phyloP scores from a whole-genome alignment of 2,888 invertebrate genomes.

The Neoscelio sp. region DNA sequence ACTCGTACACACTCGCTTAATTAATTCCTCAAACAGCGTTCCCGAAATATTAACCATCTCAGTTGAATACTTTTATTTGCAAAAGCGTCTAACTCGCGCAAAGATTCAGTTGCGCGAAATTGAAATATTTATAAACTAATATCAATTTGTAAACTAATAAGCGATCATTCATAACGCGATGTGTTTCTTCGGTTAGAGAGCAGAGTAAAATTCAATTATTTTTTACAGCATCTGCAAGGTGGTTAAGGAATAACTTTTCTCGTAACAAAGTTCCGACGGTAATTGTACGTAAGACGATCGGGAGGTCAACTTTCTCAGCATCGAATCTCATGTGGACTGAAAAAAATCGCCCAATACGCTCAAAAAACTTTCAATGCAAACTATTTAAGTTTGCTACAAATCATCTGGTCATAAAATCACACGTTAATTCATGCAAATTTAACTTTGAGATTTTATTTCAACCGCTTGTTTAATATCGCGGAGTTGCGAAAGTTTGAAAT shows the following conservation, averaged over 20 bases:
- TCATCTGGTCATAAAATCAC: slow-evolving; percentile 30
- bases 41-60: slow-evolving; percentile 36
- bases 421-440: slow-evolving; percentile 23
- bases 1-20: slow-evolving; percentile 25
- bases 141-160: slow-evolving; percentile 14
- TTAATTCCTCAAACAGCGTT: slow-evolving; percentile 45
- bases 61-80: slow-evolving; percentile 44
- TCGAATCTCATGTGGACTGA: slow-evolving; percentile 12
- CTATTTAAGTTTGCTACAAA: slow-evolving; percentile 22
- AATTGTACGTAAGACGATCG: slow-evolving; percentile 37
- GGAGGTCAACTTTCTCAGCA: slow-evolving; percentile 30
- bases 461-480: no score
- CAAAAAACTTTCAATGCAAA: slow-evolving; percentile 17
- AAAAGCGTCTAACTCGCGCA: background rate
- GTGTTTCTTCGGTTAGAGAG: background rate
- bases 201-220: slow-evolving; percentile 29
- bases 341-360: slow-evolving; percentile 8
- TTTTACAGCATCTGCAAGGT: slow-evolving; percentile 3
- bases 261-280: slow-evolving; percentile 35
- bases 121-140: slow-evolving; percentile 15
- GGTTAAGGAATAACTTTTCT: slow-evolving; percentile 19
- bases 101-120: background rate
- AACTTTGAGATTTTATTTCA: slow-evolving; percentile 6
- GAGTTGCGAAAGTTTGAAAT: no score
- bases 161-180: no score